Evolutionary conservation across 2,113 vertebrate species (phyloP), one percentile per base, ranked within the genome.

Genomic region (Gambusia holbrooki): DNA sequence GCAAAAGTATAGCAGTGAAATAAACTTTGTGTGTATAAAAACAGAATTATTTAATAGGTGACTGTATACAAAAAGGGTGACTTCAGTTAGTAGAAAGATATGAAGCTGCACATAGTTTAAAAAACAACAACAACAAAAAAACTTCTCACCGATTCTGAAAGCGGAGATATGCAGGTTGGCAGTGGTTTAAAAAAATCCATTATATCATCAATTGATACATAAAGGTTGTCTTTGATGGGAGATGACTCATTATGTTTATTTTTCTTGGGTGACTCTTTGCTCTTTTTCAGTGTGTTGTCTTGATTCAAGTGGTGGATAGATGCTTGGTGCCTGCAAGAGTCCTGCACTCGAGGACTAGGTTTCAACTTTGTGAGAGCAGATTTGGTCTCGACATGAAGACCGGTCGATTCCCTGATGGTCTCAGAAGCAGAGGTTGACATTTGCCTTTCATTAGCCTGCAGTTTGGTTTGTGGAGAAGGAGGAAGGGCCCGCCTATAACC

Each of bases 101-200:
- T 54, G 51, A 58, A 58, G 9, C 40, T 15, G 13, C 40, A 15
- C 40, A 54, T 22, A 22, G 6, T 8, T 22, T 0, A 54, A 25
- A 19, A 51, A 12, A 37, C 29, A 37, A 3, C 11, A 37, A 11
- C 7, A 35, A 35, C 5, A 5, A 27, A 13, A 76, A 28, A 25
- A 28, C 45, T 71, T 77, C 84, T 90, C 32, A 91, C 90, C 84
- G 54, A 89, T 40, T 89, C 83, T 33, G 77, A 86, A 78, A 99
- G 51, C 0, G 98, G 98, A 64, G 98, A 99, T 66, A 99, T 80
- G 0, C 95, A 94, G 71, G 95, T 92, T 29, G 92, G 96, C 10
- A 98, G 85, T 33, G 95, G 95, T 62, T 76, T 95, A 78, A 95
- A 95, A 90, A 95, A 95, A 2, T 95, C 84, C 70, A 69, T 68